Evolutionary conservation across 1,140 invertebrate genomes (phyloP), one percentile per base, ranked within the genome.

Genomic region (Archivesica marissinica): DNA sequence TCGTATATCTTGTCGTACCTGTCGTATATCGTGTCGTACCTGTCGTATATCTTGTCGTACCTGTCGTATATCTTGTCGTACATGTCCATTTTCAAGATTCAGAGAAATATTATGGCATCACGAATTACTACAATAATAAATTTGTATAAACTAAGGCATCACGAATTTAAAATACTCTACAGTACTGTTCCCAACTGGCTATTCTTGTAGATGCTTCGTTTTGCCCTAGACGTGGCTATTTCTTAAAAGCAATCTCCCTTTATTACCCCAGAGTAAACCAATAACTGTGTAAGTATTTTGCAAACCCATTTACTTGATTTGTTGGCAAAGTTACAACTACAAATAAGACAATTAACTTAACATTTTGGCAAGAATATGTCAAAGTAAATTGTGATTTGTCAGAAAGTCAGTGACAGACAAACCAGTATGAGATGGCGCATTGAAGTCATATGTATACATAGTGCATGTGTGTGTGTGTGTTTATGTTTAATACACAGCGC

Each of bases 221-320:
- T 35, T 35, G 15, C 13, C 30, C 30, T 35, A 64, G 59, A 33
- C 59, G 23, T 35, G 59, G 23, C n/a, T 64, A 25, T 64, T 64
- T 35, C 59, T 64, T 64, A 64, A 64, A 64, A 64, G 59, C 59
- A 64, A 64, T 64, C 59, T 35, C 20, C 13, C 30, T 33, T 64
- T 64, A 64, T 64, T 64, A 64, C 59, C 20, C 59, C 1, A 25
- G 30, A 64, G 30, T 35, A 64, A 64, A 35, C 30, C 59, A 64
- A 64, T 64, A 64, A 64, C 59, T 35, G 28, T 33, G n/a, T 64
- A 64, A 64, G 59, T 64, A 64, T 64, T 59, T 64, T 64, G 59
- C 59, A 35, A 64, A 64, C 59, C 30, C 59, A 64, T 35, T 64
- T 64, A 25, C 30, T 64, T 64, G 59, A 64, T 64, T 64, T 35